Percentiles rank a stretch among this genome's conserved stretches.
These are phyloP conservation scores for Morone chrysops DNA, from an alignment of 2,113 vertebrate species.

Conservation along the genomic window DNA sequence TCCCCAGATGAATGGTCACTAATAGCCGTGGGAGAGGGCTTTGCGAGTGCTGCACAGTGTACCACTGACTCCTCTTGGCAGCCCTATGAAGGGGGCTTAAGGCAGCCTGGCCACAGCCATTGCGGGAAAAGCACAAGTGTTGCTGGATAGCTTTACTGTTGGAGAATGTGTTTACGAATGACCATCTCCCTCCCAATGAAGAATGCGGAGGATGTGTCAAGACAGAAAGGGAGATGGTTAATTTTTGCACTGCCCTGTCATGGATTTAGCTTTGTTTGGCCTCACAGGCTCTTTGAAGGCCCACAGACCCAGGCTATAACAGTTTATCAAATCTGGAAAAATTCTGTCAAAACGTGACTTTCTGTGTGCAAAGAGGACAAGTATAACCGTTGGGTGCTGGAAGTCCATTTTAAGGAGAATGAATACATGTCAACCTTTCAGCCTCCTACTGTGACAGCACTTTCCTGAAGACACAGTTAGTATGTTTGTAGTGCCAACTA, in stretches of 20 bases:
- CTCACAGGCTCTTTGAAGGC: constrained; percentile 29
- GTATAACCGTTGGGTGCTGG: neutral
- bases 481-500: neutral
- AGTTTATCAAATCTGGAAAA: neutral
- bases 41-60: constrained; percentile 80
- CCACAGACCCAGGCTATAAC: neutral
- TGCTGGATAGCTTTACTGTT: constrained; percentile 85
- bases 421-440: neutral
- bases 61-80: constrained; percentile 88
- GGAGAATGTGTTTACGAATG: constrained; percentile 81
- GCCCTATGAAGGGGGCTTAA: constrained; percentile 83
- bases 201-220: constrained; percentile 65
- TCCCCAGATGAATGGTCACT: constrained; percentile 86
- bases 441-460: neutral
- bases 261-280: constrained; percentile 29
- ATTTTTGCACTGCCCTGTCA: constrained; percentile 31
- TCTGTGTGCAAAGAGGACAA: neutral
- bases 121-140: constrained; percentile 84
- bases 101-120: constrained; percentile 80
- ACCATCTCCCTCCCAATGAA: constrained; percentile 72
- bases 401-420: neutral
- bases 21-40: constrained; percentile 90
- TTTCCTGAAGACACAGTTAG: constrained; percentile 3
- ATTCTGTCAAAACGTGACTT: constrained; percentile 12
- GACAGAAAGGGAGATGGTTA: constrained; percentile 35